These are phyloP conservation scores for Pseudopodoces humilis DNA, from an alignment of 2,113 vertebrate genomes.

Conservation along the genomic window DNA sequence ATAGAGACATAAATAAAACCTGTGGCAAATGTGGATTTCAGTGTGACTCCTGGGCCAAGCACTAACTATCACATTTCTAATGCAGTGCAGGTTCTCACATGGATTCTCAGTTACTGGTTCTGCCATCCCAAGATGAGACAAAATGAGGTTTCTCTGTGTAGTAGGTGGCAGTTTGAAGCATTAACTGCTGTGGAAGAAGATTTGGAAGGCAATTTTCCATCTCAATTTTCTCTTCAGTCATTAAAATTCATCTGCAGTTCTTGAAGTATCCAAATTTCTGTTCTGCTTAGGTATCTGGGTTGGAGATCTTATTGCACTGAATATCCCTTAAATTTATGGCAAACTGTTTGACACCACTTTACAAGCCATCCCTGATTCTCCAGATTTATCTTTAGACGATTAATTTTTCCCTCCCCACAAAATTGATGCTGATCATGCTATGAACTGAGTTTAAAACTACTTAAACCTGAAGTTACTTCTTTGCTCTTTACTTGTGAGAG, in stretches of 20 bases:
- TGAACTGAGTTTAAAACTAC: neutral
- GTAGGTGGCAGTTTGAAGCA: slow-evolving; percentile 50
- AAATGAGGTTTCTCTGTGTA: slow-evolving; percentile 23
- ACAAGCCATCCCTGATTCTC: neutral
- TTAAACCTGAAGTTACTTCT: neutral
- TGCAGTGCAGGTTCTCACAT: neutral
- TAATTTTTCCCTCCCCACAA: neutral
- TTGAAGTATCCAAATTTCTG: slow-evolving; percentile 38
- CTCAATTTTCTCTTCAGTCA: slow-evolving; percentile 60
- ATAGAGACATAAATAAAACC: neutral
- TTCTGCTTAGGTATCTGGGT: slow-evolving; percentile 20
- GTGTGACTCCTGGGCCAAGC: neutral
- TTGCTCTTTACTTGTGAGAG: neutral
- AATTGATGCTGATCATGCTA: neutral
- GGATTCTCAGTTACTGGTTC: slow-evolving; percentile 8
- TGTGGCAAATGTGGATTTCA: neutral
- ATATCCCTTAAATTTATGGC: slow-evolving; percentile 6
- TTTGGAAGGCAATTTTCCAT: slow-evolving; percentile 61
- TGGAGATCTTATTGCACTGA: slow-evolving; percentile 13
- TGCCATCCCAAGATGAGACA: slow-evolving; percentile 38
- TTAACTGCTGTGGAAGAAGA: slow-evolving; percentile 51
- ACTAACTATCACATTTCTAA: neutral
- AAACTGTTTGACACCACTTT: slow-evolving; percentile 3
- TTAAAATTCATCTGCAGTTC: slow-evolving; percentile 60
- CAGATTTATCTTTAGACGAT: slow-evolving; percentile 44